Evolutionary conservation across 2,888 invertebrate species (phyloP), one percentile per base, ranked within the genome.

Genomic region (Drosophila glabriapex): DNA sequence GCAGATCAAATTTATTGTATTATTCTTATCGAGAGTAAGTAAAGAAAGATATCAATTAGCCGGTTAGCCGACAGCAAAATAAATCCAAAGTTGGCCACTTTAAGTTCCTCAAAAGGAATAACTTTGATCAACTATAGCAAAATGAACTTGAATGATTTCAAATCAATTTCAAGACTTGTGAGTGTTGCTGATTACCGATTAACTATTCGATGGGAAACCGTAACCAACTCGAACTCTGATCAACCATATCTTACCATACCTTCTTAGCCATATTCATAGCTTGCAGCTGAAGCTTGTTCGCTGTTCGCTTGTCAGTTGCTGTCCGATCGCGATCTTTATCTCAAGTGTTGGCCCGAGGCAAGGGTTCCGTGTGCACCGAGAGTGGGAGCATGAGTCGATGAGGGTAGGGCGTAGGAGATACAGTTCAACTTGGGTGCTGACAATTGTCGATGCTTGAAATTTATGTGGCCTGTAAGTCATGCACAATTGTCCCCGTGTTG

Each of bases 381-480:
- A 31, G 16, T 4, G 52, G 39, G n/a, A 22, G 12, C 43, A 43
- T 3, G 43, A 6, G 37, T 16, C 33, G 33, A 9, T 3, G 35
- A 49, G 29, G 16, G 52, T 12, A n/a, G n/a, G 29, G 37, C 19
- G 37, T 7, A 19, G 19, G 37, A 37, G 19, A 19, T 4, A 16
- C 35, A 5, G 29, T n/a, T 2, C 19, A 28, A 39, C 31, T 31
- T 68, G 67, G 73, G 63, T 73, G 86, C 81, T 81, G 86, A 87
- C 83, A 87, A 79, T 80, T 60, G 72, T 73, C 72, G 72, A 59
- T 68, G 72, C 73, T 70, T 73, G 49, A 70, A 83, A 85, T 85
- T 84, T 84, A 89, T 89, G 89, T 74, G 77, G 60, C 35, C 82
- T 73, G 63, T 69, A 71, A 76, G 68, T 78, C 73, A 62, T 68